phyloP scores from a whole-genome alignment of 2,797 vertebrate species.

The Cirrhinus molitorella region DNA sequence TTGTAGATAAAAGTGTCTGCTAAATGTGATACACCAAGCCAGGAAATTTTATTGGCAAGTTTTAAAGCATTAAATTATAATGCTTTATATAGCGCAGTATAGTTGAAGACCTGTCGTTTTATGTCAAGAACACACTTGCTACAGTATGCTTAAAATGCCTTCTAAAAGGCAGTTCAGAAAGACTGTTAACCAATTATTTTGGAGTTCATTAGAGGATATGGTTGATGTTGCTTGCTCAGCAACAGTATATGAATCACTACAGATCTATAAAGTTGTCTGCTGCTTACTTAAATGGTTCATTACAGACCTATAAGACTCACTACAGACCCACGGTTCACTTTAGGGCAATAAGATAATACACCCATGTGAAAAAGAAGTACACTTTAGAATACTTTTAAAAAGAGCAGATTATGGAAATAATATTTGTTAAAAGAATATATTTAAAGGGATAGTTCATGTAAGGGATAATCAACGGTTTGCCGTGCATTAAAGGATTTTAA shows the following conservation, averaged over 20 bases:
- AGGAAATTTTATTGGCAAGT: neutral
- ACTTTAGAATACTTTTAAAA: neutral
- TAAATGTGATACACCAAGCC: neutral
- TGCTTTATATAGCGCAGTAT: neutral
- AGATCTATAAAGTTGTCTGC: neutral
- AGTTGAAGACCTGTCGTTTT: neutral
- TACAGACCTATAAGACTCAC: neutral
- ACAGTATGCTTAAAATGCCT: neutral
- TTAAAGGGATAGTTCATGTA: too few species aligned
- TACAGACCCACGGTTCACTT: neutral
- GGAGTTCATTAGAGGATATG: neutral
- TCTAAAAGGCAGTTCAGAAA: neutral
- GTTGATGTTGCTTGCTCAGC: neutral
- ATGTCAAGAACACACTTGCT: neutral
- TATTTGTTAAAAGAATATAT: too few species aligned
- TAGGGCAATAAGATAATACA: neutral
- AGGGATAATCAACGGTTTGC: too few species aligned
- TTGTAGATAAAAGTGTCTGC: neutral
- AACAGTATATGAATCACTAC: neutral
- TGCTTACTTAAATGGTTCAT: neutral
- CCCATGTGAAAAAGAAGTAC: neutral
- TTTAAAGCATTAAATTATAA: neutral
- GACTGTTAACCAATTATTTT: neutral
- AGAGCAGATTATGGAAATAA: too few species aligned
- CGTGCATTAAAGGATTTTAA: too few species aligned